Percentiles rank a stretch among this genome's conserved stretches.
Conservation (phyloP, 2,888 invertebrate genomes). For the Lithophane leautieri region DNA sequence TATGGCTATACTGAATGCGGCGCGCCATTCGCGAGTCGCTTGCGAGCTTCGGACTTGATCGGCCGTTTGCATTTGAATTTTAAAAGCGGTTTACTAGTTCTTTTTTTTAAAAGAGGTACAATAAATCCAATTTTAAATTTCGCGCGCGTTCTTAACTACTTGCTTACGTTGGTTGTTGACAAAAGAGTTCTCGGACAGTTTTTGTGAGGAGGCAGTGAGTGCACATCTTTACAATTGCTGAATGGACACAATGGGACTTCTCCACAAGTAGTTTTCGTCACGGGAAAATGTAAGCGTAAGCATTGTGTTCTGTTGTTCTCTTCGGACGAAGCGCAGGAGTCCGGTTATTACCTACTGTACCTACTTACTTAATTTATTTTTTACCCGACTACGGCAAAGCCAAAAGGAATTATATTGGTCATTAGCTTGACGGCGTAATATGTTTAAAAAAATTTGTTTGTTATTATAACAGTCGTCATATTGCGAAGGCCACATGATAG, state of each 20-base stretch:
- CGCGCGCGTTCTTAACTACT: slow-evolving; percentile 26
- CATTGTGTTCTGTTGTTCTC: slow-evolving; percentile 77
- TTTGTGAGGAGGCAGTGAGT: slow-evolving; percentile 75
- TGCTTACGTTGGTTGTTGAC: slow-evolving; percentile 49
- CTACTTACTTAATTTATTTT: slow-evolving; percentile 21
- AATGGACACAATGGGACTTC: slow-evolving; percentile 84
- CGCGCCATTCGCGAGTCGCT: slow-evolving; percentile 85
- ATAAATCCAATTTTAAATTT: slow-evolving; percentile 55
- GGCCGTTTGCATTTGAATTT: slow-evolving; percentile 84
- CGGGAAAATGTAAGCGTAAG: slow-evolving; percentile 89
- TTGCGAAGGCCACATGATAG: slow-evolving; percentile 67
- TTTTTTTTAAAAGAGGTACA: slow-evolving; percentile 55
- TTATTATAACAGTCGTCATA: slow-evolving; percentile 1
- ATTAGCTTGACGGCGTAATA: slow-evolving; percentile 1
- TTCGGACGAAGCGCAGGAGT: slow-evolving; percentile 55
- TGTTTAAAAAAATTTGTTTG: slow-evolving; percentile 3
- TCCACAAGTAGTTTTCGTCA: slow-evolving; percentile 83
- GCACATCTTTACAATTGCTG: slow-evolving; percentile 75
- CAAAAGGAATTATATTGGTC: not conserved
- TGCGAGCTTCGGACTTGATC: slow-evolving; percentile 86
- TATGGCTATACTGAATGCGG: slow-evolving; percentile 79
- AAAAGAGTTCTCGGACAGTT: slow-evolving; percentile 69
- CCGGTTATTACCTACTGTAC: slow-evolving; percentile 42
- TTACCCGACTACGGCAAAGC: slow-evolving; percentile 1
- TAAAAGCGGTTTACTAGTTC: slow-evolving; percentile 70